phyloP scores from a whole-genome alignment of 2,797 vertebrate species.

The Graptemys geographica region DNA sequence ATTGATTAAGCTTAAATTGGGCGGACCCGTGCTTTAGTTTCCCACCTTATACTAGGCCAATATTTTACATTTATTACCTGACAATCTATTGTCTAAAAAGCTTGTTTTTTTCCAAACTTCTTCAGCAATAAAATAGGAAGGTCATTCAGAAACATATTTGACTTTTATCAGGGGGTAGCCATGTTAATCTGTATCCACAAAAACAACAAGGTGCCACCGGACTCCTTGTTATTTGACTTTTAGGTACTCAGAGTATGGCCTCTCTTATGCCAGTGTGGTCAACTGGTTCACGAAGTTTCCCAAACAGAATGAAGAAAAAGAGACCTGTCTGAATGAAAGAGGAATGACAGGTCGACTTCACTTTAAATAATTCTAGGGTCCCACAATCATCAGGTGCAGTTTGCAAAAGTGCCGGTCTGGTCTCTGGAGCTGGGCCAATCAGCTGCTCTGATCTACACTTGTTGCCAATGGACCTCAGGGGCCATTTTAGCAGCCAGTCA shows the following conservation, averaged over 20 bases:
- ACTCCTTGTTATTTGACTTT: not conserved
- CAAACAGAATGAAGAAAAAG: not conserved
- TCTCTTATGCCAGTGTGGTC: not conserved
- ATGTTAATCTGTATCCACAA: too few species aligned
- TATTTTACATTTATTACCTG: not conserved
- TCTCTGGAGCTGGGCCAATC: not conserved
- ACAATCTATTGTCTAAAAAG: not conserved
- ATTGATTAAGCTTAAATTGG: too few species aligned
- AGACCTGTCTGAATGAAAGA: not conserved
- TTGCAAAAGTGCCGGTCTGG: not conserved
- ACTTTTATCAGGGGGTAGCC: not conserved
- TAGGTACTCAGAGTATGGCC: not conserved
- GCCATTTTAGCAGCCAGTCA: not conserved
- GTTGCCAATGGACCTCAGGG: not conserved
- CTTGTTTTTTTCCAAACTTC: not conserved
- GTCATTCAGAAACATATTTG: not conserved
- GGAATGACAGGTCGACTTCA: not conserved
- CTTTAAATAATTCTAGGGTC: accelerated
- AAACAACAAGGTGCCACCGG: too few species aligned
- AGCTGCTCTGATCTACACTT: not conserved
- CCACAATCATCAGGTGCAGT: not conserved
- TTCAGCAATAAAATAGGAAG: not conserved
- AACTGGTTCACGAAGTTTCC: slow-evolving; percentile 5
- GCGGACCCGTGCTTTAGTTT: too few species aligned
- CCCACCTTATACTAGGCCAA: not conserved